Evolutionary conservation across 2,113 vertebrate species (phyloP).

Genomic region (Tinamus guttatus): DNA sequence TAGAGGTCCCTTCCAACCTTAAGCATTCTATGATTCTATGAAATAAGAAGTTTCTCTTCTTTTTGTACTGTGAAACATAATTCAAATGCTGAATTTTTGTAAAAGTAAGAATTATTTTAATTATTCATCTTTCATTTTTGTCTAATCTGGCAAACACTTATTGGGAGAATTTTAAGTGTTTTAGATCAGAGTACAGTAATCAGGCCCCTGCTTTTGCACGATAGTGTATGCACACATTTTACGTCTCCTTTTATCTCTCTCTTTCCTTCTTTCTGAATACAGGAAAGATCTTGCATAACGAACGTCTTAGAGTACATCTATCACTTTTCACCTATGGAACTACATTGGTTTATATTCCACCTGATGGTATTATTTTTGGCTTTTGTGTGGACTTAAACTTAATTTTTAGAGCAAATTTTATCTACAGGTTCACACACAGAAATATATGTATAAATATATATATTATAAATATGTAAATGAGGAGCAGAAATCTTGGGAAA

Average conservation of each 20-base stretch:
- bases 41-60: neutral
- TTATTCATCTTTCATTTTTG: neutral
- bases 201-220: neutral
- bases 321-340: neutral
- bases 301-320: neutral
- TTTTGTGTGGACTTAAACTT: neutral
- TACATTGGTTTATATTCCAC: neutral
- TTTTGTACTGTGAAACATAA: neutral
- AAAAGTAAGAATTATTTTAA: neutral
- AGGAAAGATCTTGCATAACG: neutral
- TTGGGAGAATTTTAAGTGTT: neutral
- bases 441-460: no score
- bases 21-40: no score
- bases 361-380: neutral
- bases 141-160: neutral
- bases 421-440: neutral
- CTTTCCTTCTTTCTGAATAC: neutral
- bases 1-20: no score
- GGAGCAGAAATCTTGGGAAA: neutral
- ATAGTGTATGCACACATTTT: neutral
- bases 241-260: neutral
- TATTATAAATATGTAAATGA: neutral
- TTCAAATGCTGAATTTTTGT: accelerated
- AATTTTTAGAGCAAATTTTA: neutral
- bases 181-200: neutral